phyloP scores from a whole-genome alignment of 2,797 vertebrate genomes.

The Poecilia gillii region DNA sequence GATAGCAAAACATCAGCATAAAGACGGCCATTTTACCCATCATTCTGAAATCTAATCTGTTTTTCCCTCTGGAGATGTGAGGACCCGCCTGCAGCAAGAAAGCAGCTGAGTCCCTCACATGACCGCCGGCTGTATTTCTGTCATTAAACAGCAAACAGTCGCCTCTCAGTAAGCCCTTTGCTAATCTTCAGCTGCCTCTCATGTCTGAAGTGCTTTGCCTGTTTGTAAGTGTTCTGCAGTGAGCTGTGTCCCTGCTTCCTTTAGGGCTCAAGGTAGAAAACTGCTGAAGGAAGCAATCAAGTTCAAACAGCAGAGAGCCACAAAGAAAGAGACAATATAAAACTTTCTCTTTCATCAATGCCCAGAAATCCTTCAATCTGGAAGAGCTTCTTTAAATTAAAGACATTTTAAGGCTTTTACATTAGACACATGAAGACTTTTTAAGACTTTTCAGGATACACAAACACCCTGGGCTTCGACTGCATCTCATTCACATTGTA shows the following conservation, averaged over 20 bases:
- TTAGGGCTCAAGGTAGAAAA: not conserved
- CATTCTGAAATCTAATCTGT: not conserved
- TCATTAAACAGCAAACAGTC: not conserved
- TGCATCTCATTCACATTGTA: not conserved
- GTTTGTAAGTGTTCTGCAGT: not conserved
- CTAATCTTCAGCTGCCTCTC: constrained; percentile 4
- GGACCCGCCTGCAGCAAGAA: not conserved
- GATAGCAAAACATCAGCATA: not conserved
- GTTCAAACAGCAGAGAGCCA: not conserved
- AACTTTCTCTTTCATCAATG: not conserved
- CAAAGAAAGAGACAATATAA: not conserved
- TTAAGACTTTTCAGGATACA: not conserved
- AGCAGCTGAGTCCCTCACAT: constrained; percentile 3
- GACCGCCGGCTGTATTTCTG: not conserved
- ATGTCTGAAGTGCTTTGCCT: not conserved
- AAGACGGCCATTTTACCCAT: not conserved
- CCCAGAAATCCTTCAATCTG: not conserved
- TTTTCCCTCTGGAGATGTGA: not conserved
- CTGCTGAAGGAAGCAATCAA: not conserved
- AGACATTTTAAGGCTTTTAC: not conserved
- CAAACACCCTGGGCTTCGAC: not conserved
- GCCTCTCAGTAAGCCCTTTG: constrained; percentile 2
- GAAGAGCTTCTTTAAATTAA: not conserved
- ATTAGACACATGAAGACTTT: not conserved
- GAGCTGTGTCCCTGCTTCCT: not conserved